phyloP scores from a whole-genome alignment of 2,113 vertebrate genomes.

The Thinocorus orbignyianus region DNA sequence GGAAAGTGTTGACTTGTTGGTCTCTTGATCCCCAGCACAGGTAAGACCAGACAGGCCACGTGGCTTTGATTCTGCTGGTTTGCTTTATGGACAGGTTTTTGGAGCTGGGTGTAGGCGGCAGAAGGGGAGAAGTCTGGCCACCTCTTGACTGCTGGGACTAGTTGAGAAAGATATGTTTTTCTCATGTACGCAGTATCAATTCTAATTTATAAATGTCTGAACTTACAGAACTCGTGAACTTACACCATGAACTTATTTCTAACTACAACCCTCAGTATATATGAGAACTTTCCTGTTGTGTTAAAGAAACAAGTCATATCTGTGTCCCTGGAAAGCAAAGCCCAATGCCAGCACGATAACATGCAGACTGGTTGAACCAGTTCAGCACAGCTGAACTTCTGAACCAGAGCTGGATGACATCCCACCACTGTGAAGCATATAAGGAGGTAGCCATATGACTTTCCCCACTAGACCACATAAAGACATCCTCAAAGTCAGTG shows the following conservation, averaged over 20 bases:
- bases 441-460: not conserved
- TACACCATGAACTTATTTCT: not conserved
- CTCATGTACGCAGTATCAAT: not conserved
- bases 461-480: not conserved
- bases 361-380: not conserved
- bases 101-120: not conserved
- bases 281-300: not conserved
- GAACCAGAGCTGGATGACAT: not conserved
- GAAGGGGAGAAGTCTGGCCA: not conserved
- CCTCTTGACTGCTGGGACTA: not conserved
- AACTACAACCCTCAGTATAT: not conserved
- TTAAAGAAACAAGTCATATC: not conserved
- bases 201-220: not conserved
- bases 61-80: not conserved
- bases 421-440: not conserved
- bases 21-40: not conserved
- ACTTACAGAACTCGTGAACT: too few relatives aligned
- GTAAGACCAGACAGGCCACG: fast-evolving
- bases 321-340: not conserved
- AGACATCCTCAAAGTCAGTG: not conserved
- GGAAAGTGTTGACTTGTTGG: not conserved
- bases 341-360: fast-evolving
- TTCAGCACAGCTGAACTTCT: not conserved
- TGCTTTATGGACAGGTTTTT: not conserved
- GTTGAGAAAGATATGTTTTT: not conserved